Evolutionary conservation across 2,797 vertebrate genomes (phyloP).

Genomic region (Thunnus albacares): DNA sequence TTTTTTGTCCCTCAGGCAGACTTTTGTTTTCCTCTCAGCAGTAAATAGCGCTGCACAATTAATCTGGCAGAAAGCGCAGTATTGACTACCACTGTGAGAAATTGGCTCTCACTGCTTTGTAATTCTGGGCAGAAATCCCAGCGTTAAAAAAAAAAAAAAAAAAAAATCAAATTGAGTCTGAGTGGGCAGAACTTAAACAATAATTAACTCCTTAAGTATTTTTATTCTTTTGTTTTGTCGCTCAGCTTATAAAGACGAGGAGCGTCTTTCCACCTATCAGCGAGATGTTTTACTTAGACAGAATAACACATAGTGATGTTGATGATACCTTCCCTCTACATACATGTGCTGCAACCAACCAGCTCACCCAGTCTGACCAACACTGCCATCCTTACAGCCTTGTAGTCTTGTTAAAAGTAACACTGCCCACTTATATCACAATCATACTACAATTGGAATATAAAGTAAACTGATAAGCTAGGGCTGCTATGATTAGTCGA

Average conservation of each 20-base stretch:
- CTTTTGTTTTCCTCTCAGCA: not conserved
- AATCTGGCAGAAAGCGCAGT: not conserved
- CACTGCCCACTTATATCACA: no score
- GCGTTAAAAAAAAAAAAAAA: not conserved
- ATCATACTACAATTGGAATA: not conserved
- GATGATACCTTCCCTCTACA: not conserved
- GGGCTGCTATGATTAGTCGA: no score
- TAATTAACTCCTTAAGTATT: not conserved
- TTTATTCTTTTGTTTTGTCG: not conserved
- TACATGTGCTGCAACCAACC: not conserved
- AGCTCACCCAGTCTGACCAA: not conserved
- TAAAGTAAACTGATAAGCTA: not conserved
- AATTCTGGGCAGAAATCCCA: conserved; percentile 9
- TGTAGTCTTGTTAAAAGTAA: not conserved
- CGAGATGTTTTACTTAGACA: not conserved
- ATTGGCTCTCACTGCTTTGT: not conserved
- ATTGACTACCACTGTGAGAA: conserved; percentile 11
- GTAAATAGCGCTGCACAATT: conserved; percentile 8
- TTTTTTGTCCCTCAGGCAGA: not conserved
- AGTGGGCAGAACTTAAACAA: not conserved
- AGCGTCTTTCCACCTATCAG: no score
- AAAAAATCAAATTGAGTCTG: not conserved
- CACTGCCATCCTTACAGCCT: not conserved
- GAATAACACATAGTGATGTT: not conserved
- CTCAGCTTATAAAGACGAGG: not conserved